These are phyloP conservation scores for Mythimna pallens DNA, from an alignment of 2,888 invertebrate genomes.

Conservation along the genomic window DNA sequence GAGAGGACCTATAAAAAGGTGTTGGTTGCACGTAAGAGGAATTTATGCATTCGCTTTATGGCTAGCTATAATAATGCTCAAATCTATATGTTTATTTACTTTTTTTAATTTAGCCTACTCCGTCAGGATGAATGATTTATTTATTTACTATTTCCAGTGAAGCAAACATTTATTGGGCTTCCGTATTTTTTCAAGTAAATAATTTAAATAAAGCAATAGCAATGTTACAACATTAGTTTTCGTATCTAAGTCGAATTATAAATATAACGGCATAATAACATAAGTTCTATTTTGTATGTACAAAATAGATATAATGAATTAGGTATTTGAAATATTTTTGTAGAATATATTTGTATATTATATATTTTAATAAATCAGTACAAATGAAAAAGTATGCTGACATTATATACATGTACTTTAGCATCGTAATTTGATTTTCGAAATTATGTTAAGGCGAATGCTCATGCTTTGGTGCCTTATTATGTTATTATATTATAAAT, in stretches of 20 bases:
- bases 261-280: constrained; percentile 64
- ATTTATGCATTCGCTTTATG: constrained; percentile 60
- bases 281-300: constrained; percentile 71
- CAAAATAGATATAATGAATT: constrained; percentile 69
- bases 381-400: constrained; percentile 74
- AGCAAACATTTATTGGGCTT: constrained; percentile 67
- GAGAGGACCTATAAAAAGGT: constrained; percentile 41
- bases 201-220: constrained; percentile 48
- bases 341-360: constrained; percentile 73
- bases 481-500: constrained; percentile 66
- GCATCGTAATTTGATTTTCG: constrained; percentile 52
- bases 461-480: constrained; percentile 82
- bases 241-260: constrained; percentile 54
- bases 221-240: constrained; percentile 50
- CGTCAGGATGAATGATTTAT: constrained; percentile 45
- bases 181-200: constrained; percentile 56
- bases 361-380: constrained; percentile 77
- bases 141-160: constrained; percentile 65
- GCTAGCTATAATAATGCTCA: constrained; percentile 67
- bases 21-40: constrained; percentile 54
- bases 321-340: constrained; percentile 67
- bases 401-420: constrained; percentile 59
- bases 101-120: constrained; percentile 58
- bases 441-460: constrained; percentile 69
- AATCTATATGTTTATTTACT: constrained; percentile 62